Evolutionary conservation across 2,113 vertebrate species (phyloP), one percentile per base, ranked within the genome.

Genomic region (Cariama cristata): DNA sequence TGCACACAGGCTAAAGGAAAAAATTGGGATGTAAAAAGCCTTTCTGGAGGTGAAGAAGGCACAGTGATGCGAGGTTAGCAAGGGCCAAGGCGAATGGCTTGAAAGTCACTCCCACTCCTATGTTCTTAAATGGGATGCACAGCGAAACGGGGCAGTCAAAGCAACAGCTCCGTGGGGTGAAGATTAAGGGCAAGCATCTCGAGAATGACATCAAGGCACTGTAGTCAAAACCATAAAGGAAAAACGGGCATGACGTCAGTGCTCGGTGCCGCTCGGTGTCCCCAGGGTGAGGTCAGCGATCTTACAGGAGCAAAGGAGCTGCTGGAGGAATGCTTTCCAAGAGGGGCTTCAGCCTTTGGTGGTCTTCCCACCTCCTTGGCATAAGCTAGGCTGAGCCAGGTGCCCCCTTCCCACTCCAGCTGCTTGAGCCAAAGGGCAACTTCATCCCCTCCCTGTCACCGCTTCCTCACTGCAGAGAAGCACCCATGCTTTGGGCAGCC

Each of bases 151-250:
- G 66, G 32, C 45, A 94, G 93, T 47, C 80, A 93, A 94, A 96
- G 77, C 59, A 90, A 71, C 5, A 28, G 55, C 73, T 72, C 69
- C 6, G 1, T 4, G 2, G 74, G 82, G 69, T 84, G 72, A 89
- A 75, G 87, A 85, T 79, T n/a, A 90, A 96, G 53, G 79, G 45
- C 88, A 93, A 93, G 52, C 68, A 89, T 93, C 53, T 75, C 8
- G 7, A 75, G 95, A 89, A 93, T 62, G 58, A 55, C 60, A 75
- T 15, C 19, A 1, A 26, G 64, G 49, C 45, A 88, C 88, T 79
- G 63, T 80, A 94, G 93, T 86, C 86, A 97, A 86, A 95, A 95
- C 53, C 58, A 53, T 45, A 82, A 93, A 86, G 95, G 38, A 93
- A 92, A 75, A 91, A 72, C 0, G 5, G 45, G n/a, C 77, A 75